Base-by-base conservation (phyloP, 2,113 vertebrate genomes). In the Elanoides forficatus region DNA sequence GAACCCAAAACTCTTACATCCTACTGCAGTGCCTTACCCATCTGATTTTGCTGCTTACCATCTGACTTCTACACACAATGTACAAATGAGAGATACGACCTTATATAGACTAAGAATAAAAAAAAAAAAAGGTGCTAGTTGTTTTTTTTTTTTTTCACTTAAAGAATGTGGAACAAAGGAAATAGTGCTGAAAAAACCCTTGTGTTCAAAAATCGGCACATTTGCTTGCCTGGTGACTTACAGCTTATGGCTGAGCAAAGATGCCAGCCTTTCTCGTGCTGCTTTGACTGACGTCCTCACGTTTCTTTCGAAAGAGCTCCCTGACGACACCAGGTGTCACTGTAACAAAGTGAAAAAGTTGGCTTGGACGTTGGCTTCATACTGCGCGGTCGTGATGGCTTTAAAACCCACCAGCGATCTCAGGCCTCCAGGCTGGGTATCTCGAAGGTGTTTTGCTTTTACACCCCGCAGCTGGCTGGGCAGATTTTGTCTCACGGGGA, bases 281-380 rank as follows among this genome's bases (percentile, higher is more conserved):
- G 53, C 14, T 43, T 38, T 66, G 32, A 16, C 7, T 4, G 40
- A 14, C 1, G 1, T 40, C 15, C 7, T 43, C 16, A 1, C 0
- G 0, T 38, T 59, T 62, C 13, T 40, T 22, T 85, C 23, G 3
- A 13, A 21, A 29, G 70, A 34, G 13, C 38, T 55, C 17, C 20
- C 13, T 27, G 50, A 7, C 5, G 60, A 95, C 97, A 81, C 81
- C 81, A 97, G 96, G 62, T 96, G 97, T 97, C 97, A 87, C 92
- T 96, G 11, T 58, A 92, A n/a, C 71, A 87, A 91, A 95, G 55
- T 18, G 53, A 50, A 79, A 86, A 45, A 19, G 6, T 19, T 34
- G 23, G 6, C 19, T 50, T 14, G 11, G 26, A 42, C 3, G 13
- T 4, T 16, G 5, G 8, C 65, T 38, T 65, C 8, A 0, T 10